Evolutionary conservation across 1,140 invertebrate genomes (phyloP).

Genomic region (Drosophila teissieri): DNA sequence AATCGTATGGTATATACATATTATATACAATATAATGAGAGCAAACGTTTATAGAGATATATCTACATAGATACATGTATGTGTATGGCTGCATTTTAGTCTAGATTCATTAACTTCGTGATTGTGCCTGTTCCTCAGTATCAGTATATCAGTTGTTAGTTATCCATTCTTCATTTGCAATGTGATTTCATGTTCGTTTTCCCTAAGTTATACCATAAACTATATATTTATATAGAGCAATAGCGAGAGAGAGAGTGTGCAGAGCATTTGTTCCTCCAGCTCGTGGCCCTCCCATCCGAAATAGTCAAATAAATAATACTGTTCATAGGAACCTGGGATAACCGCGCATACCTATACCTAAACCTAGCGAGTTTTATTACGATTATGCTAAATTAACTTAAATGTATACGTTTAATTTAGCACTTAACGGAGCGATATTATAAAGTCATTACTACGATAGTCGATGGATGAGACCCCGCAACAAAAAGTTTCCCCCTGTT

Average conservation of each 20-base stretch:
- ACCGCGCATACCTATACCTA: constrained; percentile 38
- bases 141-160: constrained; percentile 13
- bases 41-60: constrained; percentile 35
- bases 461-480: constrained; percentile 1
- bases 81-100: constrained; percentile 55
- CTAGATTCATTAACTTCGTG: constrained; percentile 18
- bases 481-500: constrained; percentile 2
- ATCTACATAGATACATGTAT: constrained; percentile 31
- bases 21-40: constrained; percentile 34
- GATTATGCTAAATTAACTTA: constrained; percentile 31
- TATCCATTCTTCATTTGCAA: constrained; percentile 26
- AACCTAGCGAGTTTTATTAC: constrained; percentile 13
- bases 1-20: constrained; percentile 27
- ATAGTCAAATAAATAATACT: constrained; percentile 31
- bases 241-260: constrained; percentile 15
- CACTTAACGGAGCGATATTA: constrained; percentile 47
- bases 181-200: constrained; percentile 36
- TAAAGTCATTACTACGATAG: constrained; percentile 50
- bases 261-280: constrained; percentile 23
- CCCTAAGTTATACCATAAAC: constrained; percentile 8
- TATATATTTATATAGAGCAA: constrained; percentile 4
- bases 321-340: constrained; percentile 27
- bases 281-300: constrained; percentile 14
- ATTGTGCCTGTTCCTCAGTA: constrained; percentile 18
- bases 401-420: constrained; percentile 47